Conservation (phyloP, 2,113 vertebrate genomes). For the Sylvietta virens region DNA sequence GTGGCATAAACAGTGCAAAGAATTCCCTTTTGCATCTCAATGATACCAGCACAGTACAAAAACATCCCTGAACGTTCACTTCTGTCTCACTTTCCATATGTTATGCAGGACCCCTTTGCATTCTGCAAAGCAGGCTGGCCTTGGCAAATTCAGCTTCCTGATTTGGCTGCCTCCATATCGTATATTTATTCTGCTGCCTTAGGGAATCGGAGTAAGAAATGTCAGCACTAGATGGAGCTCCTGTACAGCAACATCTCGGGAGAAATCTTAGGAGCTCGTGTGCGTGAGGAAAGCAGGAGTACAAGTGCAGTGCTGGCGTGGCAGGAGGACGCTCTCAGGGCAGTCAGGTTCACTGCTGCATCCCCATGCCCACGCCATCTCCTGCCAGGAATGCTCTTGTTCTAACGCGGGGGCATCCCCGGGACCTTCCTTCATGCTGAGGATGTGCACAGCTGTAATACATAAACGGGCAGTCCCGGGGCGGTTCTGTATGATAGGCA, state of each 20-base stretch:
- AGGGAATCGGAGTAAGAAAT: neutral
- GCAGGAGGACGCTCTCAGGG: neutral
- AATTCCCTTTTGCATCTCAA: neutral
- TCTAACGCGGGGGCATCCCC: rapidly evolving
- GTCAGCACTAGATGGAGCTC: conserved; percentile 47
- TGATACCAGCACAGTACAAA: neutral
- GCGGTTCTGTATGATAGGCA: neutral
- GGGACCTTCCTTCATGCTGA: neutral
- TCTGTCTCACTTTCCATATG: neutral
- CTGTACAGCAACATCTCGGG: neutral
- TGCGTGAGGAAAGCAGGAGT: neutral
- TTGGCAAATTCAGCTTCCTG: neutral
- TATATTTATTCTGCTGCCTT: neutral
- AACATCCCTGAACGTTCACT: neutral
- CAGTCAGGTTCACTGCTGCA: neutral
- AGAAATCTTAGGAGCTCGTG: neutral
- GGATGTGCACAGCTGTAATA: neutral
- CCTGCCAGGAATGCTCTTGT: neutral
- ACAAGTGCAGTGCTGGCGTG: rapidly evolving
- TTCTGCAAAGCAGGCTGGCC: neutral
- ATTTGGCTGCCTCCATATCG: neutral
- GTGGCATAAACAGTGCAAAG: neutral
- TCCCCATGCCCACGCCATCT: rapidly evolving
- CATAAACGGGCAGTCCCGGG: rapidly evolving
- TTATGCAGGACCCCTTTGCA: neutral